Evolutionary conservation across 2,113 vertebrate genomes (phyloP), one percentile per base, ranked within the genome.

Genomic region (Orthonyx spaldingii): DNA sequence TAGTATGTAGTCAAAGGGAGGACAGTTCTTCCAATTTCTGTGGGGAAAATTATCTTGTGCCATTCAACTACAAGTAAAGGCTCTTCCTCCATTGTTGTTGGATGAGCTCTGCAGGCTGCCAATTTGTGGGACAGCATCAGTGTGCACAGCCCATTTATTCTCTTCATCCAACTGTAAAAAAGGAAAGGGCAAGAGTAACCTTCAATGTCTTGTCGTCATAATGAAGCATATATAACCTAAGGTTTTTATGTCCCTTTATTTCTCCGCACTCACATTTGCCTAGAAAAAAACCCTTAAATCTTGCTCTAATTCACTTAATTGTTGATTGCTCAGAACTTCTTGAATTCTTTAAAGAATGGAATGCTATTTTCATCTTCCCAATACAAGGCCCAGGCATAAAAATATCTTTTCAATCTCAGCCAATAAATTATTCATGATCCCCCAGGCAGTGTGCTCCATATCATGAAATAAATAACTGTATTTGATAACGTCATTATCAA

Each of bases 401-500:
- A 96, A 89, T 90, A 94, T 93, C 84, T 91, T 95, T 97, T 91
- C 88, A 93, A 94, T 97, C 94, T 95, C 77, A 86, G 35, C 17
- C 30, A 61, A 94, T 95, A 78, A 97, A 96, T 97, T 94, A 95
- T 95, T 95, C 80, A 95, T 90, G 35, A 74, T 61, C 16, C 76
- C 74, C 32, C 46, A 91, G 89, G 92, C 79, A 0, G 68, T 85
- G 71, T 22, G 32, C 75, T 95, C 85, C 50, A 60, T 90, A 96
- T 97, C 55, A 86, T 84, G 93, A 95, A 95, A 97, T 95, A 97
- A 96, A 96, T 96, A 97, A 95, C 56, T 88, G 59, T 65, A 92
- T 97, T 96, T 95, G 91, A 96, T 96, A 96, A 96, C 0, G 66
- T 93, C 93, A 95, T 96, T 94, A 95, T 94, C 91, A 96, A 96